A percentile compares a stretch with the other conserved stretches of the same genome.
These are phyloP conservation scores for Heteromyza rotundicornis DNA, from an alignment of 2,888 invertebrate species.

Conservation along the genomic window DNA sequence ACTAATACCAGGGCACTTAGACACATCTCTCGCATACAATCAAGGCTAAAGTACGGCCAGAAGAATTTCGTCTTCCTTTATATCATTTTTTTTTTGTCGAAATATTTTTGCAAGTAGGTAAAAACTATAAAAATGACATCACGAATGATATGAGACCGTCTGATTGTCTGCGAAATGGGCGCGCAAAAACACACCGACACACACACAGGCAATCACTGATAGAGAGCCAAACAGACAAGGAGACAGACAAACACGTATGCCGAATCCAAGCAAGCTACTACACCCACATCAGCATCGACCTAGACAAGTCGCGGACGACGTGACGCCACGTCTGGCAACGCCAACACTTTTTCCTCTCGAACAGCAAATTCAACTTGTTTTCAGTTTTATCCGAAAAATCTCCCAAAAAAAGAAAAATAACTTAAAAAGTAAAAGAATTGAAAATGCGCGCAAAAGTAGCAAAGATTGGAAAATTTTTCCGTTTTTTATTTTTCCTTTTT, in stretches of 20 bases:
- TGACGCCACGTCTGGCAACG: conserved; percentile 25
- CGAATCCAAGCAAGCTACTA: no score
- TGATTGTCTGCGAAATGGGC: conserved; percentile 12
- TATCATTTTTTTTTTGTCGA: no score
- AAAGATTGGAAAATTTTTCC: background rate
- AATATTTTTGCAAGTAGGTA: conserved; percentile 24
- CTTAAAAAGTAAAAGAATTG: no score
- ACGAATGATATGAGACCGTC: conserved; percentile 25
- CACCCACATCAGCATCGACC: no score
- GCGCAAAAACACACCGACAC: background rate
- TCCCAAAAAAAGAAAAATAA: no score
- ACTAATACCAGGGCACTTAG: background rate
- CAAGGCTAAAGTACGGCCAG: background rate
- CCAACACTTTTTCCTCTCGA: no score
- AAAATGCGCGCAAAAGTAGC: background rate
- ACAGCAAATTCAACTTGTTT: no score
- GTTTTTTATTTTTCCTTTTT: conserved; percentile 1
- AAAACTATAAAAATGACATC: conserved; percentile 26
- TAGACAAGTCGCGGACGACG: conserved; percentile 18
- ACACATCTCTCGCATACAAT: background rate
- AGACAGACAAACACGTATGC: background rate
- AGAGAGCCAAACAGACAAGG: background rate
- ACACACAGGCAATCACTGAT: background rate
- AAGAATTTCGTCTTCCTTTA: no score
- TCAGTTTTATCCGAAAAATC: no score